These are phyloP conservation scores for Sycophila sp. DNA, from an alignment of 1,140 invertebrate species.

Conservation along the genomic window DNA sequence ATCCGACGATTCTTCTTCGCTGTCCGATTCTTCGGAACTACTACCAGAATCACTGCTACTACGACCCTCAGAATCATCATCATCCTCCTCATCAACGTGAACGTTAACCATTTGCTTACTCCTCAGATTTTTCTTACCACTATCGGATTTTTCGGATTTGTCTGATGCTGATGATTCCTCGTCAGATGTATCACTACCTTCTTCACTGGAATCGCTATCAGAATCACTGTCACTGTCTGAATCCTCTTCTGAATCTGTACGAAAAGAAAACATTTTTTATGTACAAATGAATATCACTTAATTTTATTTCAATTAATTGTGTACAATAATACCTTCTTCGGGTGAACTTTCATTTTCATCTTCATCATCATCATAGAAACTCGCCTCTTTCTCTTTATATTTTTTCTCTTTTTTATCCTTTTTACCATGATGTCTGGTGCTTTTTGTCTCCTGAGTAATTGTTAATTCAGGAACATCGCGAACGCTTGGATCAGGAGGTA, in stretches of 20 bases:
- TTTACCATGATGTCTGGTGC: slow-evolving; percentile 43
- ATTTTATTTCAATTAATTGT: no score
- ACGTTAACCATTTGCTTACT: slow-evolving; percentile 40
- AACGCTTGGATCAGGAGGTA: slow-evolving; percentile 80
- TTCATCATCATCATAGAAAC: slow-evolving; percentile 59
- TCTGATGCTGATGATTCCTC: slow-evolving; percentile 52
- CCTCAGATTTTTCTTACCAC: slow-evolving; percentile 24
- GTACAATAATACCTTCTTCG: slow-evolving; percentile 45
- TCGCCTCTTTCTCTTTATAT: slow-evolving; percentile 51
- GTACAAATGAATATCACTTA: no score
- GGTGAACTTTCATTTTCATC: slow-evolving; percentile 52
- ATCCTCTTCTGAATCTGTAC: slow-evolving; percentile 52
- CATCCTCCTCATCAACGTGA: slow-evolving; percentile 41
- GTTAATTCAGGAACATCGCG: slow-evolving; percentile 77
- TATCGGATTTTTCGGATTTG: slow-evolving; percentile 51
- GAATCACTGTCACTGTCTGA: slow-evolving; percentile 43
- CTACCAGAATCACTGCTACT: slow-evolving; percentile 45
- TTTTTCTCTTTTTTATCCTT: slow-evolving; percentile 60
- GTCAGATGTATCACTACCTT: slow-evolving; percentile 55
- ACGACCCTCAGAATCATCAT: slow-evolving; percentile 16
- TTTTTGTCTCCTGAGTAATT: slow-evolving; percentile 40
- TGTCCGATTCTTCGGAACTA: slow-evolving; percentile 53
- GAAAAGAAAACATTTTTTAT: no score
- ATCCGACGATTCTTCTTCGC: slow-evolving; percentile 47
- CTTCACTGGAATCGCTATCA: slow-evolving; percentile 41